phyloP scores from a whole-genome alignment of 2,113 vertebrate species.

The Nibea coibor region DNA sequence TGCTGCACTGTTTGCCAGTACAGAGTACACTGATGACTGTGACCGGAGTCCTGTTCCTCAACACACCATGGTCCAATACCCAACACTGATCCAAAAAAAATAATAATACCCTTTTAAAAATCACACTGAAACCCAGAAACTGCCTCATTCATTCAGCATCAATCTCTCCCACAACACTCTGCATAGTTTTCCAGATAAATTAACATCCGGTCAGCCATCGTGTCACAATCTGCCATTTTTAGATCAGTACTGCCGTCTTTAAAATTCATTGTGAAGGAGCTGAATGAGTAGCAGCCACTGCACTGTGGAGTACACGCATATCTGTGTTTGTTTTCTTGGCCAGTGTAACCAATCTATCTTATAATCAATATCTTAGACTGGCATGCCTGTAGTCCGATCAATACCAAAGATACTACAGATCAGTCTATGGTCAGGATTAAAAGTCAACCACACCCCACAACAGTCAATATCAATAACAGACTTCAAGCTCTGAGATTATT shows the following conservation, averaged over 20 bases:
- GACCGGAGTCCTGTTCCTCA: no score
- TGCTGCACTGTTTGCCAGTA: no score
- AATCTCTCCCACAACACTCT: not conserved
- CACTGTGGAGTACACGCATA: not conserved
- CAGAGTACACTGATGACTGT: no score
- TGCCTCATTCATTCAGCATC: not conserved
- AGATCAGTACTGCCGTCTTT: not conserved
- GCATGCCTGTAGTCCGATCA: conserved; percentile 12
- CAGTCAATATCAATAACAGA: conserved; percentile 4
- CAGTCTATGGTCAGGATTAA: conserved; percentile 9
- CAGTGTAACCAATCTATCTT: conserved; percentile 7
- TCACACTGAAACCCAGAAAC: not conserved
- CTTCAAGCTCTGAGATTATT: not conserved
- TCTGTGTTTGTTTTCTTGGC: conserved; percentile 19
- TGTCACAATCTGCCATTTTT: conserved; percentile 9
- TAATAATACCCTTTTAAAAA: not conserved
- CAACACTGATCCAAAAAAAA: not conserved
- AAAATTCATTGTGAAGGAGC: conserved; percentile 20
- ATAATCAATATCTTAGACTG: conserved; percentile 23
- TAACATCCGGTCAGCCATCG: not conserved
- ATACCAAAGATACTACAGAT: conserved; percentile 19
- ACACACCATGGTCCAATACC: no score
- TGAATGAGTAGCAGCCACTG: not conserved
- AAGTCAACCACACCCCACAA: not conserved
- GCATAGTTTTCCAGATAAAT: not conserved